These are phyloP conservation scores for Syngnathus scovelli DNA, from an alignment of 2,113 vertebrate genomes.

Conservation along the genomic window DNA sequence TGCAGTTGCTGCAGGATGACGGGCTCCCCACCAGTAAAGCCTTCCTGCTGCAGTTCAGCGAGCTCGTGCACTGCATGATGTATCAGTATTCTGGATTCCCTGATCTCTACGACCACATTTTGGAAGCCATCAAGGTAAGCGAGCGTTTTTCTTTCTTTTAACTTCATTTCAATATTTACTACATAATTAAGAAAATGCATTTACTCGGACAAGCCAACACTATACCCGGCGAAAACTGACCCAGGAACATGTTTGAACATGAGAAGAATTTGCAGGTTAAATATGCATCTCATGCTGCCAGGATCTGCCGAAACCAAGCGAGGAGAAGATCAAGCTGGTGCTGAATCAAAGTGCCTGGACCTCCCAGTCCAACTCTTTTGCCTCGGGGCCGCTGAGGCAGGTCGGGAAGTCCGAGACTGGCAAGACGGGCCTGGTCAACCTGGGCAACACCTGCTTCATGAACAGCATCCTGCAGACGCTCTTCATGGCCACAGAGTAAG, in stretches of 20 bases:
- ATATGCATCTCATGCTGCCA: conserved; percentile 34
- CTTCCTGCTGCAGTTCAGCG: conserved; percentile 85
- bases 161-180: too few relatives aligned
- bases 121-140: conserved; percentile 91
- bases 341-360: conserved; percentile 98
- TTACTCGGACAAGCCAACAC: too few relatives aligned
- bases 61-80: conserved; percentile 97
- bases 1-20: conserved; percentile 81
- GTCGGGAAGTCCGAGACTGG: conserved; percentile 95
- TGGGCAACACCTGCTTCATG: conserved; percentile 98
- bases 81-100: conserved; percentile 98
- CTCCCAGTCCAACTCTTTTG: conserved; percentile 89
- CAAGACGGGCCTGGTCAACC: conserved; percentile 93
- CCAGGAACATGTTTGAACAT: too few relatives aligned
- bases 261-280: not conserved
- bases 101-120: conserved; percentile 92
- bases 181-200: too few relatives aligned
- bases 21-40: conserved; percentile 82
- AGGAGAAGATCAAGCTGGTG: conserved; percentile 92
- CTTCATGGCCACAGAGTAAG: conserved; percentile 98
- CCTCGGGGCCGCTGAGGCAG: conserved; percentile 82
- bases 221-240: too few relatives aligned
- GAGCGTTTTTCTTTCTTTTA: not conserved
- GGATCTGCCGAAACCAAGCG: conserved; percentile 88
- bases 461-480: conserved; percentile 97